A percentile compares a stretch with the other conserved stretches of the same genome.
Conservation (phyloP, 2,797 vertebrate genomes). For the Silurus lanzhouensis region DNA sequence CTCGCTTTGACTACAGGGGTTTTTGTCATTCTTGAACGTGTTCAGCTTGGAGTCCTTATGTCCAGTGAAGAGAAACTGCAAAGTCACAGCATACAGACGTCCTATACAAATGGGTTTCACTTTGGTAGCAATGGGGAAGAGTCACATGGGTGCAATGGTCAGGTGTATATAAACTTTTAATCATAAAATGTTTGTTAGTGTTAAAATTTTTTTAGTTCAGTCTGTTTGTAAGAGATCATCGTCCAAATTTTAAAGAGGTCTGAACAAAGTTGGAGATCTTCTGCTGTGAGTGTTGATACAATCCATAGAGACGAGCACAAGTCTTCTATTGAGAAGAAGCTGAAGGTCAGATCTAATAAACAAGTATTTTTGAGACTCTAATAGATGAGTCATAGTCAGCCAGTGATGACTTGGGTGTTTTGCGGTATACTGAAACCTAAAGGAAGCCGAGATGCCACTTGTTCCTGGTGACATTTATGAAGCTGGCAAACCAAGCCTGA, state of each 20-base stretch:
- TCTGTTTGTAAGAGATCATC: neutral
- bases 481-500: neutral
- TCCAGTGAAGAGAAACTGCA: neutral
- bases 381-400: constrained; percentile 49
- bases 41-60: neutral
- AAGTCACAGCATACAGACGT: neutral
- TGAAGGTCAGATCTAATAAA: constrained; percentile 44
- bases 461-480: constrained; percentile 37
- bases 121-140: neutral
- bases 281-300: neutral
- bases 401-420: constrained; percentile 36
- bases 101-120: neutral
- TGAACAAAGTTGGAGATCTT: too few species aligned
- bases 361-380: constrained; percentile 22
- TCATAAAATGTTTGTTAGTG: neutral
- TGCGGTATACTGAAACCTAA: constrained; percentile 18
- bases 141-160: neutral
- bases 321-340: constrained; percentile 30
- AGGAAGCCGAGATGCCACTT: constrained; percentile 19
- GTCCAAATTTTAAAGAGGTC: neutral
- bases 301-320: neutral
- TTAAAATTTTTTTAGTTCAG: neutral
- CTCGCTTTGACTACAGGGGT: neutral
- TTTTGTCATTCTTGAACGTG: neutral
- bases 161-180: neutral